These are phyloP conservation scores for Plutella xylostella DNA, from an alignment of 2,888 invertebrate species.

Conservation along the genomic window DNA sequence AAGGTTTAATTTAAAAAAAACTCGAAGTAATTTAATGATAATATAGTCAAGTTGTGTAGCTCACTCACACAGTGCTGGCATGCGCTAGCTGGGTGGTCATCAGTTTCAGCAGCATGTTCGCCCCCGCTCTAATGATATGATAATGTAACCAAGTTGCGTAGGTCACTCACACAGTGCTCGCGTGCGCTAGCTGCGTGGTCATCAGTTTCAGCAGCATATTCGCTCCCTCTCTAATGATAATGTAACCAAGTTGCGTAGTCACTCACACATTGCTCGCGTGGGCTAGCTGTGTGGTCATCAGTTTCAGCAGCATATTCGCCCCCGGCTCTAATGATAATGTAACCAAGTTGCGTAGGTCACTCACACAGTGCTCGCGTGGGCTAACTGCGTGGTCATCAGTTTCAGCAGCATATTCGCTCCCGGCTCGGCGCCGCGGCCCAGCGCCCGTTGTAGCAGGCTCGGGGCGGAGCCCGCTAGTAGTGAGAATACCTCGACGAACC, in stretches of 20 bases:
- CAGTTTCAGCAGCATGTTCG: not conserved
- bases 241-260: not conserved
- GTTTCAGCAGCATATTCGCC: not conserved
- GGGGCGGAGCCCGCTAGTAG: constrained; percentile 32
- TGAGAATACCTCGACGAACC: constrained; percentile 40
- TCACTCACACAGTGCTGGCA: not conserved
- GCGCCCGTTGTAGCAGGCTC: constrained; percentile 40
- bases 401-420: constrained; percentile 32
- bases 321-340: no score
- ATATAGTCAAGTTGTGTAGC: not conserved
- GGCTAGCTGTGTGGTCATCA: not conserved
- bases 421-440: constrained; percentile 36
- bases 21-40: no score
- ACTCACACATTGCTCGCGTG: not conserved
- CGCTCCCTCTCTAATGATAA: no score
- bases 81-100: not conserved
- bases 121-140: no score
- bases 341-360: no score
- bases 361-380: constrained; percentile 23
- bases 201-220: constrained; percentile 32
- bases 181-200: constrained; percentile 29
- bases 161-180: constrained; percentile 23
- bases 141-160: no score
- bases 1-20: no score
- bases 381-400: constrained; percentile 34